Evolutionary conservation across 1,140 invertebrate genomes (phyloP), one percentile per base, ranked within the genome.

Genomic region (Choristoneura fumiferana): DNA sequence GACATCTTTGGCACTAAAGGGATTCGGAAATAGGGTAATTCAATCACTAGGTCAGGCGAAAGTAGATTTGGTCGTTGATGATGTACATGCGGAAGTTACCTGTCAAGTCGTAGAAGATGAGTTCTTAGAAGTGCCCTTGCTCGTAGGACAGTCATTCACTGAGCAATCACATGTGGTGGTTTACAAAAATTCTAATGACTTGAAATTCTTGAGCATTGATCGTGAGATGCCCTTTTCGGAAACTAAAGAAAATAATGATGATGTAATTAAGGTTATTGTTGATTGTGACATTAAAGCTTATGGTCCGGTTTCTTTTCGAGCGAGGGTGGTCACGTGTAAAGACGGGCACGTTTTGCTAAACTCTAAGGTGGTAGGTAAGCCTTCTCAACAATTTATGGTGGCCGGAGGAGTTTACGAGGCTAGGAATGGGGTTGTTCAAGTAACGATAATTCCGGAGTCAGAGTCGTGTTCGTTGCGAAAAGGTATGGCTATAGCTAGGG

Each of bases 91-190:
- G 1, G 17, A 1, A 0, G 64, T 67, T 39, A 14, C 13, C 1
- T 70, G 64, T 62, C 57, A 43, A 39, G 57, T 70, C 4, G 62
- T 70, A 57, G 35, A 59, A 0, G 64, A 70, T 18, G 0, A 18
- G 0, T 49, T 66, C 0, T 13, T 70, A 2, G 63, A 66, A 1
- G 62, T 62, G 17, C 12, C 56, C 1, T 18, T 70, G 53, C 33
- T 69, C 0, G 17, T 70, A 12, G 62, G 61, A 10, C 67, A 66
- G 18, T 53, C 43, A 1, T 70, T 35, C 43, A 54, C 63, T 0
- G 67, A 70, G 37, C 63, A 63, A 22, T 58, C 58, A 8, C 60
- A 69, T 34, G 49, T 69, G 10, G 37, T 63, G 6, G 55, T 65
- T 2, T 43, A 45, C 17, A 69, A 69, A 36, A 58, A 69, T 36